phyloP scores from a whole-genome alignment of 2,113 vertebrate genomes.

The Riparia riparia region DNA sequence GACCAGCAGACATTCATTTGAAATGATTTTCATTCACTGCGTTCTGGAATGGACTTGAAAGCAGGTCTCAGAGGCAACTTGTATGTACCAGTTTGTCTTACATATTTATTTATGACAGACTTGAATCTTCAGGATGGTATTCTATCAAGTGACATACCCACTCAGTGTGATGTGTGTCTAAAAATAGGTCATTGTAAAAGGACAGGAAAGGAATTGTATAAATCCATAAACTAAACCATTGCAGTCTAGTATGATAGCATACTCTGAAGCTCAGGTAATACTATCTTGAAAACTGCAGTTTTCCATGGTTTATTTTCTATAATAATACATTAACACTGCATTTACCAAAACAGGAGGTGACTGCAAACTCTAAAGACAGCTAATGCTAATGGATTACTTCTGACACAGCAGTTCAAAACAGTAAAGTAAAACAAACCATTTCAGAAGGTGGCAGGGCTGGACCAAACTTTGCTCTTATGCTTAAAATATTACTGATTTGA shows the following conservation, averaged over 20 bases:
- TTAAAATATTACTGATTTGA: background rate
- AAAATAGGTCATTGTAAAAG: conserved; percentile 71
- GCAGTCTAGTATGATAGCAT: background rate
- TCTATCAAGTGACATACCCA: conserved; percentile 74
- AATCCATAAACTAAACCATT: background rate
- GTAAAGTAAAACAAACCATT: background rate
- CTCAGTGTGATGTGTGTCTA: conserved; percentile 65
- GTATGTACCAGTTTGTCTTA: conserved; percentile 70
- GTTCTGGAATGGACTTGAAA: conserved; percentile 74
- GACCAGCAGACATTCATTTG: conserved; percentile 75
- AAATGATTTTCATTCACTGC: conserved; percentile 73
- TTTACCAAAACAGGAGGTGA: background rate
- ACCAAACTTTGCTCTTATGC: background rate
- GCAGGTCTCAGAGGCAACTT: conserved; percentile 78
- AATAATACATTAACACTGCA: background rate
- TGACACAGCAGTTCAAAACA: background rate
- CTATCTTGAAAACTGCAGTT: background rate
- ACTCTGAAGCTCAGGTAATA: background rate
- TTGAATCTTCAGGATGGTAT: conserved; percentile 72
- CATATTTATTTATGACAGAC: conserved; percentile 69
- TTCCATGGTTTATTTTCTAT: background rate
- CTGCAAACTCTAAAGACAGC: background rate
- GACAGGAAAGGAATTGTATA: conserved; percentile 41
- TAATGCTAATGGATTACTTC: background rate
- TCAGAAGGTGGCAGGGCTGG: background rate